Conservation (phyloP, 2,888 invertebrate genomes). For the Tetranychus truncatus region DNA sequence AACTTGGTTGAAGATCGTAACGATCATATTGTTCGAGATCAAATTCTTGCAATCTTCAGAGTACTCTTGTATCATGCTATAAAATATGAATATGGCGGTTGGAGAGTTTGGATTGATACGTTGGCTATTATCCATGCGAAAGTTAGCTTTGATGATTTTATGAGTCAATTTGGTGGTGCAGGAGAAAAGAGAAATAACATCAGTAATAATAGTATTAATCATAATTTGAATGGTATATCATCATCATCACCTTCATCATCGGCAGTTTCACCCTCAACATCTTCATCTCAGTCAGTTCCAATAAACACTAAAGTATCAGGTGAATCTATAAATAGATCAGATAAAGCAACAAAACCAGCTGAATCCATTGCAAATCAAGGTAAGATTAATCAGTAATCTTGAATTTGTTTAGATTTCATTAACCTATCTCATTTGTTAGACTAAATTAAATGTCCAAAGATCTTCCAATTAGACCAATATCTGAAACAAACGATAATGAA, state of each 20-base stretch:
- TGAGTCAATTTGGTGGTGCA: conserved; percentile 6
- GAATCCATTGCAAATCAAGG: background rate
- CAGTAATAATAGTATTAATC: background rate
- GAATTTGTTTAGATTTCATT: background rate
- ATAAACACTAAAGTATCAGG: background rate
- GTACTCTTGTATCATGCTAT: conserved; percentile 97
- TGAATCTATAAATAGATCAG: background rate
- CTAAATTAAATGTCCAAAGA: too few species aligned
- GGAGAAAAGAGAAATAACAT: background rate
- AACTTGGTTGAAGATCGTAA: conserved; percentile 44
- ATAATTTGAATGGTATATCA: background rate
- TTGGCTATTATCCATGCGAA: conserved; percentile 97
- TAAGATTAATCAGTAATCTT: background rate
- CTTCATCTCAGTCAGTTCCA: background rate
- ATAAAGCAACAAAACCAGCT: background rate
- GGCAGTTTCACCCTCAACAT: background rate
- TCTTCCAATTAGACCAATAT: too few species aligned
- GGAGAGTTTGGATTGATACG: conserved; percentile 99
- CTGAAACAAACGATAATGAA: background rate
- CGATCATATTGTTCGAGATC: conserved; percentile 86
- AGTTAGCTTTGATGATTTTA: conserved; percentile 39
- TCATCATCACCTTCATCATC: background rate
- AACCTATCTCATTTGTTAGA: too few species aligned
- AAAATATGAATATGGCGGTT: conserved; percentile 96
- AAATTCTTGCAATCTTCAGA: conserved; percentile 91